Conservation (phyloP, 92 coral and sea anemone genomes). For the Bergia sp. region DNA sequence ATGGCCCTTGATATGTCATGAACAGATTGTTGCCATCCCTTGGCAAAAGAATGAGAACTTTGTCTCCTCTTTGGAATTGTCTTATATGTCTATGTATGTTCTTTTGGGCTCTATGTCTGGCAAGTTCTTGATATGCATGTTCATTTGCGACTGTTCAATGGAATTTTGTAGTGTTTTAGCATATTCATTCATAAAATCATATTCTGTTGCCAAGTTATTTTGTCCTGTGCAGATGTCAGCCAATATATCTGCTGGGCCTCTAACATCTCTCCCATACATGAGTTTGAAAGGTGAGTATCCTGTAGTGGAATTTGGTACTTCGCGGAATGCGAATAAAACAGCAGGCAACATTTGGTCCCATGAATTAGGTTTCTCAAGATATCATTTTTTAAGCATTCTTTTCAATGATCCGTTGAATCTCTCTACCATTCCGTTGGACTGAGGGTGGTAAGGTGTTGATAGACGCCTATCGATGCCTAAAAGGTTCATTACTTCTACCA, state of each 20-base stretch:
- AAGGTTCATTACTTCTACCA: neutral
- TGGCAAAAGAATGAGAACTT: conserved; percentile 25
- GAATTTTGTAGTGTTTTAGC: neutral
- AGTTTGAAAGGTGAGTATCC: neutral
- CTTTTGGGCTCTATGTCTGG: neutral
- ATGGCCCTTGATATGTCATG: conserved; percentile 30
- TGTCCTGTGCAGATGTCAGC: neutral
- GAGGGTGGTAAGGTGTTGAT: too few species aligned
- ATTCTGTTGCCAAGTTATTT: neutral
- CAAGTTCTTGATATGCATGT: neutral
- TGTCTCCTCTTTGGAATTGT: neutral
- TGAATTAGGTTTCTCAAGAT: neutral
- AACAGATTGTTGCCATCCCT: conserved; percentile 3
- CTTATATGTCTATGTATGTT: neutral
- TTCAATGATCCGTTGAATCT: conserved; percentile 1
- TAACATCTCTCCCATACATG: neutral
- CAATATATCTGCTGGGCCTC: neutral
- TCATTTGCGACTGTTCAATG: neutral
- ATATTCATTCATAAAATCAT: neutral
- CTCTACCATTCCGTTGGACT: neutral
- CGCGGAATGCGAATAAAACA: neutral
- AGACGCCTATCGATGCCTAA: neutral
- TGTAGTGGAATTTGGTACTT: neutral
- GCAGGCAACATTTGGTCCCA: conserved; percentile 12
- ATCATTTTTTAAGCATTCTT: neutral